A percentile compares a stretch with the other conserved stretches of the same genome.
Evolutionary conservation across 2,113 vertebrate genomes (phyloP).

Genomic region (Mionectes macconnelli): DNA sequence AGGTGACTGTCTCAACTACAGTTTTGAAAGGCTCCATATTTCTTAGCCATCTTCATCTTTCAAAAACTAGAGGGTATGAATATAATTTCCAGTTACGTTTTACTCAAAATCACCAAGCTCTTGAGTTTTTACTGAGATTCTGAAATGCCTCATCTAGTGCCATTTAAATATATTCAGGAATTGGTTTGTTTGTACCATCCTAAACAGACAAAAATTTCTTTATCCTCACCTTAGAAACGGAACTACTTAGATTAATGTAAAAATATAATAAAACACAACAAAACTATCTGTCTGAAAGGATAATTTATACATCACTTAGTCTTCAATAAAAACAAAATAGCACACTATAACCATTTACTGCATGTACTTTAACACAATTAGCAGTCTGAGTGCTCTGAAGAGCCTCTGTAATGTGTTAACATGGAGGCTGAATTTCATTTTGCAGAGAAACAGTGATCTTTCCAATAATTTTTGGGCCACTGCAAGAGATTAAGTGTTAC

Average conservation of each 20-base stretch:
- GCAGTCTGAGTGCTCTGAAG: background rate
- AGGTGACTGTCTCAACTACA: background rate
- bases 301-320: constrained; percentile 26
- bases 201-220: background rate
- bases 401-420: background rate
- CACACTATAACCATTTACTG: constrained; percentile 14
- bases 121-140: background rate
- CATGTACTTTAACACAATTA: constrained; percentile 27
- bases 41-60: background rate
- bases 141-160: background rate
- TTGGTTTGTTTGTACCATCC: background rate
- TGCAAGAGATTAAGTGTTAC: background rate
- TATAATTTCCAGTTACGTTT: background rate
- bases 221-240: background rate
- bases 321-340: constrained; percentile 26
- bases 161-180: background rate
- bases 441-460: background rate
- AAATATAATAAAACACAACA: background rate
- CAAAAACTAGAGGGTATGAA: background rate
- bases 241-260: constrained; percentile 1
- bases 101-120: background rate
- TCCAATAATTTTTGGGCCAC: background rate
- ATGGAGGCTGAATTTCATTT: background rate
- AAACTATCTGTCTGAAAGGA: background rate
- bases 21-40: background rate